These are phyloP conservation scores for Aythya baeri DNA, from an alignment of 2,113 vertebrate species.

Conservation along the genomic window DNA sequence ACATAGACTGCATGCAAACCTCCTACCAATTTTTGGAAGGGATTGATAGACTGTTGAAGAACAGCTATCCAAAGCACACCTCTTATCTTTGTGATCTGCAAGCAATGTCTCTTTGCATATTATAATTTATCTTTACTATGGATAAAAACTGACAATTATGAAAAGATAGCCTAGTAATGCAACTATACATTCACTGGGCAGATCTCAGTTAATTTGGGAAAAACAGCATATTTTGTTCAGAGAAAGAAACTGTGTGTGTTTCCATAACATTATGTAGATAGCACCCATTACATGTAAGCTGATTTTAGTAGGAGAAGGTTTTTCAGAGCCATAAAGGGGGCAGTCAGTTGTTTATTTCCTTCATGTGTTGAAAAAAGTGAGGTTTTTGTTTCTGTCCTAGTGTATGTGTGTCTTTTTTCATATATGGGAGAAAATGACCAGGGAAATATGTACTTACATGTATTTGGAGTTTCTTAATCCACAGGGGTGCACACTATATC, in stretches of 20 bases:
- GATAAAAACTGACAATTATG: not conserved
- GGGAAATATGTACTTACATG: not conserved
- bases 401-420: not conserved
- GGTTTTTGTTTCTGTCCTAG: not conserved
- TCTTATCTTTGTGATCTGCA: not conserved
- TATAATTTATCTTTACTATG: not conserved
- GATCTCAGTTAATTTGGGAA: constrained; percentile 14
- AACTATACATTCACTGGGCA: not conserved
- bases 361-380: not conserved
- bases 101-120: not conserved
- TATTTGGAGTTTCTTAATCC: not conserved
- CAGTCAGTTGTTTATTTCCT: not conserved
- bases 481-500: not conserved
- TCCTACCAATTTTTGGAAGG: not conserved
- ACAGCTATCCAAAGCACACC: not conserved
- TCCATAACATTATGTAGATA: constrained; percentile 10
- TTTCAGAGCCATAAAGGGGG: not conserved
- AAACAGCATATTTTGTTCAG: constrained; percentile 20
- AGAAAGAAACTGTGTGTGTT: not conserved
- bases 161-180: not conserved
- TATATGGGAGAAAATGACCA: not conserved
- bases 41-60: not conserved
- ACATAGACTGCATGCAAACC: not conserved
- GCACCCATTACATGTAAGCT: not conserved
- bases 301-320: not conserved